A percentile compares a stretch with the other conserved stretches of the same genome.
These are phyloP conservation scores for Micrasema longulum DNA, from an alignment of 1,140 invertebrate species.

Conservation along the genomic window DNA sequence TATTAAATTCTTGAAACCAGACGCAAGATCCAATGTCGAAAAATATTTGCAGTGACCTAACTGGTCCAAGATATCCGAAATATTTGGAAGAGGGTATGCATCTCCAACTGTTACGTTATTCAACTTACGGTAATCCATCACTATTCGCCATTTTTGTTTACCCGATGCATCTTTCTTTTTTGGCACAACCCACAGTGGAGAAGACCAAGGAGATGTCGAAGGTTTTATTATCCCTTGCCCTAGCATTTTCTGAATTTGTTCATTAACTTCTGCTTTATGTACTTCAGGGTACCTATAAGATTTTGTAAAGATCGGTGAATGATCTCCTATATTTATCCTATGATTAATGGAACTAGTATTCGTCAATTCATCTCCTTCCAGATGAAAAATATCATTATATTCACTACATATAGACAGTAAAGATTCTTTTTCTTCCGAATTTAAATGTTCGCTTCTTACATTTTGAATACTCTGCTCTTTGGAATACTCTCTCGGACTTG, in stretches of 20 bases:
- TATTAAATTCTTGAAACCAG: too few species aligned
- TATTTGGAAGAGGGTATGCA: too few species aligned
- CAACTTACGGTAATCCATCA: background rate
- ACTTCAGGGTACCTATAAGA: constrained; percentile 57
- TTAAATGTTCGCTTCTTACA: constrained; percentile 49
- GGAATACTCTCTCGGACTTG: too few species aligned
- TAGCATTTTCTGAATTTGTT: constrained; percentile 55
- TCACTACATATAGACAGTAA: too few species aligned
- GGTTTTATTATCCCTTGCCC: constrained; percentile 52
- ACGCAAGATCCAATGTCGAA: too few species aligned
- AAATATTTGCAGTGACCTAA: too few species aligned
- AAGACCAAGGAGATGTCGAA: constrained; percentile 44
- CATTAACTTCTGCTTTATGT: constrained; percentile 56
- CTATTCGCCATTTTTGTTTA: constrained; percentile 42
- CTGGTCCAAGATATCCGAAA: too few species aligned
- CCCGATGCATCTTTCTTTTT: constrained; percentile 59
- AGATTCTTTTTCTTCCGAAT: constrained; percentile 44
- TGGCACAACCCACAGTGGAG: constrained; percentile 52
- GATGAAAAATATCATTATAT: too few species aligned
- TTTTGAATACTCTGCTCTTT: background rate
- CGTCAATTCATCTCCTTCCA: constrained; percentile 38
- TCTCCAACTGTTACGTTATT: constrained; percentile 47
- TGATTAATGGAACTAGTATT: constrained; percentile 47
- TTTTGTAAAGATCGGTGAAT: background rate
- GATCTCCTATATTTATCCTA: constrained; percentile 55